Evolutionary conservation across 2,888 invertebrate species (phyloP).

Genomic region (Dasypogon diadema): DNA sequence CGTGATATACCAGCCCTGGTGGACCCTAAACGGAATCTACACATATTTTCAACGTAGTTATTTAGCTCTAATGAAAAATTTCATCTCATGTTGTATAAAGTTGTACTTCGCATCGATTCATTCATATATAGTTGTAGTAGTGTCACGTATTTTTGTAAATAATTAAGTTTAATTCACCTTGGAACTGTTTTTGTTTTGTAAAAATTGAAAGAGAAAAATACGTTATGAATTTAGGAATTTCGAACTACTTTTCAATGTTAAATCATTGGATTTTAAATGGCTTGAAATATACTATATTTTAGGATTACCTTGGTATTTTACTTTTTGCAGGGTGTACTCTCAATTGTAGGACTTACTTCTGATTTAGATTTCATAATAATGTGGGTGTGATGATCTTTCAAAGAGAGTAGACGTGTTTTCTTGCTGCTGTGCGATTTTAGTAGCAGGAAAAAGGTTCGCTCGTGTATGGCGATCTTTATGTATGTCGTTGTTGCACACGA

Average conservation of each 20-base stretch:
- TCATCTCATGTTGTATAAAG: constrained; percentile 28
- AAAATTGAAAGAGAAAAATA: not conserved
- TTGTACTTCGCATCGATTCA: not conserved
- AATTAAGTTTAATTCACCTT: constrained; percentile 4
- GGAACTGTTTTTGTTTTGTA: not conserved
- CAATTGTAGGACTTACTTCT: too few relatives aligned
- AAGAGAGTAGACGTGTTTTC: too few relatives aligned
- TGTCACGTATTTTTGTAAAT: not conserved
- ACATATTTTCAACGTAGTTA: constrained; percentile 9
- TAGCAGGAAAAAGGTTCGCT: too few relatives aligned
- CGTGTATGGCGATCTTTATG: too few relatives aligned
- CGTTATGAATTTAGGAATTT: not conserved
- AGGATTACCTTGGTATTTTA: too few relatives aligned
- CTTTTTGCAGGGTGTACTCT: too few relatives aligned
- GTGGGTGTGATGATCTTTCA: too few relatives aligned
- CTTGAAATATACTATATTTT: too few relatives aligned
- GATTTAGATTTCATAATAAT: too few relatives aligned
- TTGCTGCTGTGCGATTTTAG: too few relatives aligned
- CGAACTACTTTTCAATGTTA: not conserved
- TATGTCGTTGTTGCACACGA: not conserved
- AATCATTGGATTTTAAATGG: too few relatives aligned
- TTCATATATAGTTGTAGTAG: not conserved
- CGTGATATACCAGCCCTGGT: too few relatives aligned
- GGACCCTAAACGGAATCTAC: not conserved
- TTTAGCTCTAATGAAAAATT: not conserved